These are phyloP conservation scores for Calyptommatus sinebrachiatus DNA, from an alignment of 2,113 vertebrate genomes.

Conservation along the genomic window DNA sequence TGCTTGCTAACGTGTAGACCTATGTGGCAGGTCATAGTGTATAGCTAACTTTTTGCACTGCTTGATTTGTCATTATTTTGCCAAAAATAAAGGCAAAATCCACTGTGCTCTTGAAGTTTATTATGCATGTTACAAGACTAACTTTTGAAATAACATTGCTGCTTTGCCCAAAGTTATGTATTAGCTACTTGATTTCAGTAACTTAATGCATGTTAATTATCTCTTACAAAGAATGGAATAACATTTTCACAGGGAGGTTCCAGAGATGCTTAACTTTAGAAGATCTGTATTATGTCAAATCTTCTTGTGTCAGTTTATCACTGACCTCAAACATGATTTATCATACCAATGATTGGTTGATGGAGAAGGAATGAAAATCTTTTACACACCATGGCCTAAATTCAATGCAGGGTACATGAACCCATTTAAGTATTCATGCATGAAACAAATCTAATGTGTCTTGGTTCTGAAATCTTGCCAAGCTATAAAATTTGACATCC, in stretches of 20 bases:
- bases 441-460: slow-evolving; percentile 54
- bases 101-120: neutral
- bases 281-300: slow-evolving; percentile 35
- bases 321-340: slow-evolving; percentile 41
- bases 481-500: slow-evolving; percentile 45
- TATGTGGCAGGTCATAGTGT: slow-evolving; percentile 53
- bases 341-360: slow-evolving; percentile 56
- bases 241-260: slow-evolving; percentile 20
- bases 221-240: slow-evolving; percentile 50
- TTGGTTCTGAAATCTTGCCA: slow-evolving; percentile 54
- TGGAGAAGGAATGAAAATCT: slow-evolving; percentile 55
- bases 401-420: slow-evolving; percentile 52
- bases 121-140: neutral
- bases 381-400: slow-evolving; percentile 36
- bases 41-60: slow-evolving; percentile 46
- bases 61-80: slow-evolving; percentile 35
- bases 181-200: slow-evolving; percentile 19
- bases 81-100: neutral
- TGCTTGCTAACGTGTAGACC: slow-evolving; percentile 70
- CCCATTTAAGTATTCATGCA: slow-evolving; percentile 58
- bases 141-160: slow-evolving; percentile 31
- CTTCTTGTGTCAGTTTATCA: slow-evolving; percentile 16
- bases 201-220: slow-evolving; percentile 35
- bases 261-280: slow-evolving; percentile 43
- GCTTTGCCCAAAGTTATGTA: slow-evolving; percentile 1